Conservation (phyloP, 35 echinoderm and acorn worm genomes). For the Diadema setosum region DNA sequence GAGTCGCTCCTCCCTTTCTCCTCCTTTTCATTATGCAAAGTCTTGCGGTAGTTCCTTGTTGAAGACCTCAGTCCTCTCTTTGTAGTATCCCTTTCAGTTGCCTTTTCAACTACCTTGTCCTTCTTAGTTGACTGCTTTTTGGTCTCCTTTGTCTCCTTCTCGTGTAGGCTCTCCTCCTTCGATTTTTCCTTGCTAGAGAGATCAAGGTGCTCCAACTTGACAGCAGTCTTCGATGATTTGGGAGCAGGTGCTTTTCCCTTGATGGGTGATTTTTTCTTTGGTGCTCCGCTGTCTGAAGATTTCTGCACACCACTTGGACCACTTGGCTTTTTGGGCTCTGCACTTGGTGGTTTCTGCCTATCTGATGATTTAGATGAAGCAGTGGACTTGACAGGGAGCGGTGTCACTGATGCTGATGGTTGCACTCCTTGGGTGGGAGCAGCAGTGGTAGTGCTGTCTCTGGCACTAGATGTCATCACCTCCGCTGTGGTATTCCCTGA, state of each 20-base stretch:
- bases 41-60: slow-evolving; percentile 19
- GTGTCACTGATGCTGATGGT: background rate
- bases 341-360: background rate
- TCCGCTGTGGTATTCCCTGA: too few relatives aligned
- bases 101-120: background rate
- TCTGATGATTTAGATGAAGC: background rate
- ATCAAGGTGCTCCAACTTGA: background rate
- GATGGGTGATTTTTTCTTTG: background rate
- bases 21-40: background rate
- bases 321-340: background rate
- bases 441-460: background rate
- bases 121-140: background rate
- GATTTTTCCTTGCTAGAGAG: background rate
- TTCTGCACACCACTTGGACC: background rate
- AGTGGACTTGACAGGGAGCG: background rate
- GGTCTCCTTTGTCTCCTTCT: background rate
- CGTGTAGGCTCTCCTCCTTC: background rate
- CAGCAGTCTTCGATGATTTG: background rate
- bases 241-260: background rate
- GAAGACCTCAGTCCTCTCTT: background rate
- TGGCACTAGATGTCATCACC: too few relatives aligned
- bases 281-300: background rate
- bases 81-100: background rate
- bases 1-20: slow-evolving; percentile 10
- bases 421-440: background rate